Percentiles rank a stretch among this genome's conserved stretches.
phyloP scores from a whole-genome alignment of 2,888 invertebrate species.

The Melieria omissa region DNA sequence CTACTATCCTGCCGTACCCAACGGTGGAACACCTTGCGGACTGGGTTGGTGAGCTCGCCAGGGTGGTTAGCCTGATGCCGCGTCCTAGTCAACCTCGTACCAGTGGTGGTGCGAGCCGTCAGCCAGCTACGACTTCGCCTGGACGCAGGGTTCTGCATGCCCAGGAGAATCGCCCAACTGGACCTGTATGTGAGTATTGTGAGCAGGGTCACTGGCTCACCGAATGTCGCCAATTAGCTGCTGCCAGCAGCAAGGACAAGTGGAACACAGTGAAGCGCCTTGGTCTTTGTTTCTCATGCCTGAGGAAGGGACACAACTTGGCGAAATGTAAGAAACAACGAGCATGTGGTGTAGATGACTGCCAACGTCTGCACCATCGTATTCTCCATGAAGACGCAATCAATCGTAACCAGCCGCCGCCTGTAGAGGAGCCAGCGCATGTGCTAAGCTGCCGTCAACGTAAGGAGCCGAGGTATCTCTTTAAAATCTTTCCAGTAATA shows the following conservation, averaged over 20 bases:
- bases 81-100: too few species aligned
- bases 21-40: conserved; percentile 28
- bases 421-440: background rate
- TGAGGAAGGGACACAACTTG: too few species aligned
- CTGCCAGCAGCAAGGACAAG: too few species aligned
- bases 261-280: too few species aligned
- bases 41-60: conserved; percentile 34
- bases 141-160: background rate
- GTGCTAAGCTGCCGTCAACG: background rate
- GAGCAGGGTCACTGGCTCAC: too few species aligned
- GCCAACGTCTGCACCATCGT: conserved; percentile 7
- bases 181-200: too few species aligned
- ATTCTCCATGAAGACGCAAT: background rate
- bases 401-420: background rate
- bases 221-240: background rate
- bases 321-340: background rate
- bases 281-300: too few species aligned
- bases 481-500: conserved; percentile 33
- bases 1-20: conserved; percentile 21
- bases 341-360: too few species aligned
- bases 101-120: too few species aligned
- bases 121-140: background rate
- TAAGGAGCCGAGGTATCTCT: conserved; percentile 8
- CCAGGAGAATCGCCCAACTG: too few species aligned
- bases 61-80: conserved; percentile 26